phyloP scores from a whole-genome alignment of 2,888 invertebrate species.

The Pollenia griseotomentosa region DNA sequence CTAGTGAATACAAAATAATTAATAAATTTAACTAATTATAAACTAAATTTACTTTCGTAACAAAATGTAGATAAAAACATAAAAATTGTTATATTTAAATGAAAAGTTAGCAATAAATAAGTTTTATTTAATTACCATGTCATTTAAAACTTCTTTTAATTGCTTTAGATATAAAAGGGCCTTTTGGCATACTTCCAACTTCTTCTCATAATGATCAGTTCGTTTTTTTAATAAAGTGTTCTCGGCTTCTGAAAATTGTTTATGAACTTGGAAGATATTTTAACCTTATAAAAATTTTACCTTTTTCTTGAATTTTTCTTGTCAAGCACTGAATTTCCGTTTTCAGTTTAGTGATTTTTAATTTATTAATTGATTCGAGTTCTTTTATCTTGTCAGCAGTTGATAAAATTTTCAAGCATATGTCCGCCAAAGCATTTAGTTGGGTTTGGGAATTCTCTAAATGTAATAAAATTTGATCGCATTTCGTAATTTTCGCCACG shows the following conservation, averaged over 20 bases:
- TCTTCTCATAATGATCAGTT: conserved; percentile 77
- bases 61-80: not conserved
- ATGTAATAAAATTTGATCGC: conserved; percentile 67
- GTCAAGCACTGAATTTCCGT: conserved; percentile 75
- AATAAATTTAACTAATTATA: too few species aligned
- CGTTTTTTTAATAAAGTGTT: conserved; percentile 80
- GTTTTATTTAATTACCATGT: conserved; percentile 85
- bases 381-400: conserved; percentile 47
- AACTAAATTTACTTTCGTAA: too few species aligned
- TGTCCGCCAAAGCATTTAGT: conserved; percentile 27
- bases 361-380: conserved; percentile 72
- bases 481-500: conserved; percentile 60
- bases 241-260: conserved; percentile 78
- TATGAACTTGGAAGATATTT: too few species aligned
- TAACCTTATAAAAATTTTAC: conserved; percentile 26
- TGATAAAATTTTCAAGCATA: conserved; percentile 36
- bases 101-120: not conserved
- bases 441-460: conserved; percentile 63
- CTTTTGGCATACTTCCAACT: conserved; percentile 84
- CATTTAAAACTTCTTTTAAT: conserved; percentile 87
- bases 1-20: too few species aligned
- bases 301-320: conserved; percentile 74
- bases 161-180: conserved; percentile 88
- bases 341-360: conserved; percentile 76
- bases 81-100: not conserved